These are phyloP conservation scores for Xiphias gladius DNA, from an alignment of 2,113 vertebrate genomes.

Conservation along the genomic window DNA sequence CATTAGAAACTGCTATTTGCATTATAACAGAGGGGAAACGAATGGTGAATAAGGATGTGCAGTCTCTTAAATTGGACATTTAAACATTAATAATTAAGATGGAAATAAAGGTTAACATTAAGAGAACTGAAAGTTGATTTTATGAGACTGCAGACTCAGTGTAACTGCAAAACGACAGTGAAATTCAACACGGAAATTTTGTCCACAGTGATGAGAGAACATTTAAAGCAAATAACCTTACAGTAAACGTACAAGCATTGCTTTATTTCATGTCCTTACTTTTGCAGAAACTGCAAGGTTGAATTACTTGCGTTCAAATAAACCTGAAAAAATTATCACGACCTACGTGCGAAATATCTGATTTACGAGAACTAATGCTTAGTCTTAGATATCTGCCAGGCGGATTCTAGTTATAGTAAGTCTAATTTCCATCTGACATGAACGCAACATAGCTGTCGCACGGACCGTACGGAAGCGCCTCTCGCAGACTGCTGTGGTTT, in stretches of 20 bases:
- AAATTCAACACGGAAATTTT: no score
- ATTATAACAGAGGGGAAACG: no score
- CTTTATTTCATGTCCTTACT: no score
- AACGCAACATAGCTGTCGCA: conserved; percentile 44
- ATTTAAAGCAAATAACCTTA: neutral
- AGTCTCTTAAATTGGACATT: no score
- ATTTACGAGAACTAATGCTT: neutral
- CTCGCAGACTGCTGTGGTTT: conserved; percentile 3
- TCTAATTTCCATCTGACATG: neutral
- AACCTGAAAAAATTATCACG: neutral
- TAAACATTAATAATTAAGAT: no score
- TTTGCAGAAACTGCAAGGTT: neutral
- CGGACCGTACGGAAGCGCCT: conserved; percentile 30
- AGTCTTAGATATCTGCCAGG: neutral
- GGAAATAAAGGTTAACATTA: no score
- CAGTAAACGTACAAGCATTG: no score
- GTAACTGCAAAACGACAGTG: neutral
- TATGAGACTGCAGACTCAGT: neutral
- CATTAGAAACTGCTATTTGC: no score
- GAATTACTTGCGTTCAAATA: neutral
- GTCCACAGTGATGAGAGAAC: no score
- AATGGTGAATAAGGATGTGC: no score
- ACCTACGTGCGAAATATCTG: neutral
- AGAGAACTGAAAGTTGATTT: neutral
- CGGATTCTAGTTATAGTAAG: accelerated